Conservation (phyloP, 2,113 vertebrate species). For the Origma solitaria region DNA sequence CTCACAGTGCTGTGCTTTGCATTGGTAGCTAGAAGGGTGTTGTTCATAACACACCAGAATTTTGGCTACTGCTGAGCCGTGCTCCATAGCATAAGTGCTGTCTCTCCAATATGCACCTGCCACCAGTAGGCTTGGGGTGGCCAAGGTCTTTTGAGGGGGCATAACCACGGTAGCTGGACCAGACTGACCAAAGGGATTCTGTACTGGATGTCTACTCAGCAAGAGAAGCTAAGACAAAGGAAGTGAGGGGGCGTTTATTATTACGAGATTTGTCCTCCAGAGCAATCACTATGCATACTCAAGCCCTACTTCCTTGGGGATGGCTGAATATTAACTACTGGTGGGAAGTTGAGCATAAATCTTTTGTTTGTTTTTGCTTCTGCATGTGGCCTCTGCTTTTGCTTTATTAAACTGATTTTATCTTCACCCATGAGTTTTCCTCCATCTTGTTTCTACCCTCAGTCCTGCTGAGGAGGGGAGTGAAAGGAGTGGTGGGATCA, state of each 20-base stretch:
- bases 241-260: neutral
- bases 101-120: neutral
- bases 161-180: neutral
- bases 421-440: neutral
- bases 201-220: neutral
- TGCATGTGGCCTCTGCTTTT: neutral
- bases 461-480: neutral
- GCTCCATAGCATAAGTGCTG: fast-evolving
- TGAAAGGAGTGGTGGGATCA: neutral
- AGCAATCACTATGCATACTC: neutral
- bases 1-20: neutral
- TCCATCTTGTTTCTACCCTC: neutral
- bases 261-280: neutral
- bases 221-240: neutral
- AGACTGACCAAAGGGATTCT: neutral
- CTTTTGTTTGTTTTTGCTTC: neutral
- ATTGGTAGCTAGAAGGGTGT: neutral
- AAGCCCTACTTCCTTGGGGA: neutral
- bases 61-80: neutral
- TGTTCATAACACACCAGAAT: neutral
- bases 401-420: neutral
- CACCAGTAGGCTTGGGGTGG: fast-evolving
- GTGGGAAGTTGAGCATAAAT: neutral
- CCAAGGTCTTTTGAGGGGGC: neutral
- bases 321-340: neutral